Conservation (phyloP, 2,888 invertebrate species). For the Plebejus anna region DNA sequence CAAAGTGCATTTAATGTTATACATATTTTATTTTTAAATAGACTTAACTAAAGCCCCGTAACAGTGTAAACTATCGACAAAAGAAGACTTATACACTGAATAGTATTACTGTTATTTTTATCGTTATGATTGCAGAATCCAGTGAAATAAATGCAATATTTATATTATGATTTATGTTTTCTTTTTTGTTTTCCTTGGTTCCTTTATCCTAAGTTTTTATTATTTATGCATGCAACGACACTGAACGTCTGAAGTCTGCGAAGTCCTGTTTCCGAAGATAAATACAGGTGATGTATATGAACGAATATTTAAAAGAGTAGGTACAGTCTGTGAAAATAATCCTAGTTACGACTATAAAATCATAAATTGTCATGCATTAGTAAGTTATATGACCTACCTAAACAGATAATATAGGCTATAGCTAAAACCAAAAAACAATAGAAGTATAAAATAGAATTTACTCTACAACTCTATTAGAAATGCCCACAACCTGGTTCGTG, state of each 20-base stretch:
- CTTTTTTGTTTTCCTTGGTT: slow-evolving; percentile 68
- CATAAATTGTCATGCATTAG: no score
- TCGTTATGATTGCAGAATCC: slow-evolving; percentile 68
- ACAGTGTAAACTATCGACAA: slow-evolving; percentile 23
- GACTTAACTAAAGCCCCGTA: slow-evolving; percentile 66
- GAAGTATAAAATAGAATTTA: not conserved
- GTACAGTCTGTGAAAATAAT: not conserved
- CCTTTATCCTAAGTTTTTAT: slow-evolving; percentile 64
- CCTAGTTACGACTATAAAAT: not conserved
- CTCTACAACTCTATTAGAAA: not conserved
- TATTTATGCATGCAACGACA: slow-evolving; percentile 37
- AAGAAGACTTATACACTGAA: slow-evolving; percentile 70
- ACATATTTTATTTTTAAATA: slow-evolving; percentile 65
- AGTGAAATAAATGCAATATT: slow-evolving; percentile 81
- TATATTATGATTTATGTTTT: slow-evolving; percentile 79
- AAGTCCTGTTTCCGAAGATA: not conserved
- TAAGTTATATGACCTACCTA: not conserved
- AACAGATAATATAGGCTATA: not conserved
- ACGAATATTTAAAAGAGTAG: not conserved
- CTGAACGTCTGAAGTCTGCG: not conserved
- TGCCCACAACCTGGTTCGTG: not conserved
- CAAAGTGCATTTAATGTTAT: slow-evolving; percentile 78
- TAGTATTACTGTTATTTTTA: slow-evolving; percentile 79
- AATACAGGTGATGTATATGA: slow-evolving; percentile 13
- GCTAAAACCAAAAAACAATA: not conserved